Evolutionary conservation across 2,113 vertebrate genomes (phyloP), one percentile per base, ranked within the genome.

Genomic region (Elgaria multicarinata): DNA sequence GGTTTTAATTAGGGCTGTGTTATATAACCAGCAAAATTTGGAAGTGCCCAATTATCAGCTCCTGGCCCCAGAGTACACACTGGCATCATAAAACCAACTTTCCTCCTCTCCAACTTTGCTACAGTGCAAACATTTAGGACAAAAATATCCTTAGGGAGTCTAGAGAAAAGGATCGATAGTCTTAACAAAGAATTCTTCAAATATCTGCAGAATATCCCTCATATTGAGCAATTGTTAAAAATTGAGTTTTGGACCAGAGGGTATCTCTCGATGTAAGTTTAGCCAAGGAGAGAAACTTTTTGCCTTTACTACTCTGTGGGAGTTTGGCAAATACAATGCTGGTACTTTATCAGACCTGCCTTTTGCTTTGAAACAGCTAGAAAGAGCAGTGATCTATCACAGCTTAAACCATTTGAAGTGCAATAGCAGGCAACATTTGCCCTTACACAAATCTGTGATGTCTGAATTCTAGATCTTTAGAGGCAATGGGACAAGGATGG

Each of bases 1-100:
- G 33, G 20, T 72, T 44, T 79, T 24, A 62, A 13, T 2, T 69
- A 74, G 84, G 83, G 13, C 0, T 1, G 33, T 0, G 0, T 80
- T 77, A 71, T 77, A 76, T 78, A 50, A 78, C 76, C 20, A 42
- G 39, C 36, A 71, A 39, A 39, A 39, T 75, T 4, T 39, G 20
- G 36, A 75, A 75, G 36, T 75, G 72, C 7, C 8, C 72, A 75
- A 42, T 72, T 72, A 72, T 26, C 74, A 76, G 39, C n/a, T 76
- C 74, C 39, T 44, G 74, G 74, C 42, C 4, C 74, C 74, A 44
- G 39, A 44, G 42, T 24, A 76, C 42, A 76, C 42, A 76, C 18
- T 44, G 74, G 22, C 22, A 76, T 46, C 39, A 8, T 76, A 76
- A 44, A 44, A 44, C 28, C 74, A 28, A 1, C 72, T 74, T n/a